Percentiles rank a stretch among this genome's conserved stretches.
These are phyloP conservation scores for Myocastor coypus DNA, from an alignment of 2,113 vertebrate species.

Conservation along the genomic window DNA sequence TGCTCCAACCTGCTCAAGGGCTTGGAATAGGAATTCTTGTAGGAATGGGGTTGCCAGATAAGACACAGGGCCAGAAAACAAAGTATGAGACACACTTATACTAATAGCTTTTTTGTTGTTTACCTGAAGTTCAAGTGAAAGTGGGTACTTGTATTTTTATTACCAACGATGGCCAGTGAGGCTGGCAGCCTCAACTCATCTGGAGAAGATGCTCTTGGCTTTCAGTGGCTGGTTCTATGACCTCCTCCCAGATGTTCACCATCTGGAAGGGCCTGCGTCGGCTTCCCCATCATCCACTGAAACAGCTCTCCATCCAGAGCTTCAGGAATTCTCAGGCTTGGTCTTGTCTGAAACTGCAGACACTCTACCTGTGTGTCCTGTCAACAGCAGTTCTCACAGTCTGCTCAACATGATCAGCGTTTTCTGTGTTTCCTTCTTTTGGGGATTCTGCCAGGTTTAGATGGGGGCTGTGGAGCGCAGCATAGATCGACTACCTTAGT, in stretches of 20 bases:
- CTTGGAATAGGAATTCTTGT: background rate
- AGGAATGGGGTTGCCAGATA: background rate
- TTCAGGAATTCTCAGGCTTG: background rate
- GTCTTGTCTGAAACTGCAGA: background rate
- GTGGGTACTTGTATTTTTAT: background rate
- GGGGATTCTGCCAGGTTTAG: background rate
- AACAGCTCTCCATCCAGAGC: background rate
- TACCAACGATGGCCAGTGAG: background rate
- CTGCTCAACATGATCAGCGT: fast-evolving
- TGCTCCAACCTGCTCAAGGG: background rate
- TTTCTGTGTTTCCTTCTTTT: background rate
- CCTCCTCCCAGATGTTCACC: background rate
- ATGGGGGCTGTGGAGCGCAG: background rate
- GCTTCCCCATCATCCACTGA: fast-evolving
- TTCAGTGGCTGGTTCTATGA: background rate
- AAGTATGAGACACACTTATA: background rate
- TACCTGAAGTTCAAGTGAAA: background rate
- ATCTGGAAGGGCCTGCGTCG: no score
- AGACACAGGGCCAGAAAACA: background rate
- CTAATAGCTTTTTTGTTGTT: background rate
- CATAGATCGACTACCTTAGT: background rate
- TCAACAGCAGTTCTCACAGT: background rate
- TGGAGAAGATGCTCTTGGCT: background rate
- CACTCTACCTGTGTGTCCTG: background rate
- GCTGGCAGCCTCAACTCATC: background rate